These are phyloP conservation scores for Melanerpes aurifrons DNA, from an alignment of 2,113 vertebrate genomes.

Conservation along the genomic window DNA sequence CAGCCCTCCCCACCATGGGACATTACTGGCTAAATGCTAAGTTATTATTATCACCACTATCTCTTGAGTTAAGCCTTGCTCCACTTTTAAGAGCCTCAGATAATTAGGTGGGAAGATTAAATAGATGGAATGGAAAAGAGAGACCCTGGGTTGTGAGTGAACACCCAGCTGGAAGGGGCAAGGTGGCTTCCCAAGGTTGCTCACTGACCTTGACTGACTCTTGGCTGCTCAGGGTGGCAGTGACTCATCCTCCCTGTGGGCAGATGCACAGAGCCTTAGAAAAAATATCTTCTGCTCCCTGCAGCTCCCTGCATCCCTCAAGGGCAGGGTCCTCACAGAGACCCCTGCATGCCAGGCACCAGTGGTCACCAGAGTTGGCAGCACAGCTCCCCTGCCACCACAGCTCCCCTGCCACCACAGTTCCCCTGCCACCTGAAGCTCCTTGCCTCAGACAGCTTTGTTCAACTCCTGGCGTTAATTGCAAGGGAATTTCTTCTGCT, in stretches of 20 bases:
- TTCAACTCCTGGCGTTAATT: not conserved
- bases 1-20: fast-evolving
- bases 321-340: not conserved
- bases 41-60: not conserved
- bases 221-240: not conserved
- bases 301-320: not conserved
- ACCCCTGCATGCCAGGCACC: fast-evolving
- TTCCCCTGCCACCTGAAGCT: not conserved
- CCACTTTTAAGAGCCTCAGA: not conserved
- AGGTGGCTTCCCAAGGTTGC: not conserved
- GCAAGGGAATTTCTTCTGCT: not conserved
- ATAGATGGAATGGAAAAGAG: not conserved
- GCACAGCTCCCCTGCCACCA: not conserved
- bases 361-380: not conserved
- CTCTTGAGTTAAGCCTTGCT: constrained; percentile 38
- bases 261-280: not conserved
- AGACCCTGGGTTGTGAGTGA: not conserved
- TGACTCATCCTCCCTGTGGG: not conserved
- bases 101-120: constrained; percentile 36
- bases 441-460: not conserved
- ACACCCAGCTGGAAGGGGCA: not conserved
- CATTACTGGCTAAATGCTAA: not conserved
- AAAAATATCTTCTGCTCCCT: not conserved
- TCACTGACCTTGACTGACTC: not conserved
- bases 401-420: too few relatives aligned